Evolutionary conservation across 2,113 vertebrate species (phyloP), one percentile per base, ranked within the genome.

Genomic region (Piaya cayana): DNA sequence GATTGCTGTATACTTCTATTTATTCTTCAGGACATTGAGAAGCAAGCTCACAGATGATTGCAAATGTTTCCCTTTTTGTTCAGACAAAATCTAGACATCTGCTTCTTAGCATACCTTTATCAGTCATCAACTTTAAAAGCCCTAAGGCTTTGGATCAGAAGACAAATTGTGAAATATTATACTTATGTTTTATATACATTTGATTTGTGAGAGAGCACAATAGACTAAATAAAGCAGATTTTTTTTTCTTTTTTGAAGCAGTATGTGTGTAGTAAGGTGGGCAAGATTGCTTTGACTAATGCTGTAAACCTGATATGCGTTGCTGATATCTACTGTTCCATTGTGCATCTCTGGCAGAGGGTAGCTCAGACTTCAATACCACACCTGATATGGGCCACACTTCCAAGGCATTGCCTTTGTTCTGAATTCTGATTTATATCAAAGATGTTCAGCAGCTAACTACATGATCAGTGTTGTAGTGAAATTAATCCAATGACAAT

Each of bases 31-130:
- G 88, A 72, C 76, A 43, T 50, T 88, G 80, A 80, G 95, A 96
- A 95, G 79, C 82, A 72, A 91, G 95, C 91, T 88, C 81, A 39
- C 92, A 96, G 93, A 62, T 79, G 83, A 97, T 97, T 91, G 92
- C 83, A 95, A 96, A 97, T 47, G 37, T 85, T 65, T 92, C 59
- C 68, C 63, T 87, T 93, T 96, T 95, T 90, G 50, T 90, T 96
- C 52, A 77, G 69, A 92, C 62, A 71, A 85, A 93, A 93, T 32
- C 26, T 60, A 79, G 45, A 37, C 32, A n/a, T 37, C 42, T 56
- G 62, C 70, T 87, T 45, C 43, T 45, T 45, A 45, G 43, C 43
- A 15, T 63, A 37, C 79, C 36, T 93, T 68, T 29, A 1, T 85
- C 93, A 86, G 95, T 63, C 36, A 82, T 79, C 32, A 27, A 6